phyloP scores from a whole-genome alignment of 2,888 invertebrate species.

The Platycheirus rosarum region DNA sequence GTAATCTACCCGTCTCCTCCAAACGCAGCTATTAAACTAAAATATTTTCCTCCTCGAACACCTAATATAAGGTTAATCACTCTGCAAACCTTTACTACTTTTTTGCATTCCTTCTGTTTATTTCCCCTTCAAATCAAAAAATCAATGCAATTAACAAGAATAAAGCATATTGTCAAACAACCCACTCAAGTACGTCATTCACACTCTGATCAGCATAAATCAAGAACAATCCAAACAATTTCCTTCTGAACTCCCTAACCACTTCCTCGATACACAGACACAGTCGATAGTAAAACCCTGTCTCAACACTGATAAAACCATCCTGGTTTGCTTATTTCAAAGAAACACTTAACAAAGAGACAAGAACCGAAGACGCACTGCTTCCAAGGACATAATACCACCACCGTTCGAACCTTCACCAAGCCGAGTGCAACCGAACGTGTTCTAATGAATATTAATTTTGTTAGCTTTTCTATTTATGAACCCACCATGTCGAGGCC shows the following conservation, averaged over 20 bases:
- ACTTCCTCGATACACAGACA: conserved; percentile 22
- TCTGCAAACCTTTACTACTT: too few relatives aligned
- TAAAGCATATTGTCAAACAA: conserved; percentile 44
- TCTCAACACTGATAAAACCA: conserved; percentile 60
- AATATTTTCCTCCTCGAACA: too few relatives aligned
- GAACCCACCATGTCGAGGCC: conserved; percentile 38
- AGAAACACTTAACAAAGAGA: conserved; percentile 43
- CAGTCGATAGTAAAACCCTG: conserved; percentile 57
- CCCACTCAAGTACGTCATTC: conserved; percentile 62
- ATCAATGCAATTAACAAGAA: conserved; percentile 12
- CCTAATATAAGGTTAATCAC: too few relatives aligned
- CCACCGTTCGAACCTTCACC: conserved; percentile 26
- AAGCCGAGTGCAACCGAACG: conserved; percentile 45
- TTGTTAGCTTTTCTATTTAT: conserved; percentile 65
- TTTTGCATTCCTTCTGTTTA: too few relatives aligned
- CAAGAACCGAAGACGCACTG: conserved; percentile 19
- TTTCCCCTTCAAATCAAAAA: too few relatives aligned
- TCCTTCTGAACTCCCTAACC: conserved; percentile 9
- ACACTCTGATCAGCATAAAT: conserved; percentile 63
- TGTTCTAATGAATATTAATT: conserved; percentile 69
- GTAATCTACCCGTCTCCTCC: too few relatives aligned
- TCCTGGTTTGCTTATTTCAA: conserved; percentile 54
- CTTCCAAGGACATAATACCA: not conserved
- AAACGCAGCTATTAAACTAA: too few relatives aligned
- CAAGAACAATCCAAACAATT: conserved; percentile 55